Percentiles rank a stretch among this genome's conserved stretches.
Conservation (phyloP, 2,888 invertebrate genomes). For the Temnothorax ravouxi region DNA sequence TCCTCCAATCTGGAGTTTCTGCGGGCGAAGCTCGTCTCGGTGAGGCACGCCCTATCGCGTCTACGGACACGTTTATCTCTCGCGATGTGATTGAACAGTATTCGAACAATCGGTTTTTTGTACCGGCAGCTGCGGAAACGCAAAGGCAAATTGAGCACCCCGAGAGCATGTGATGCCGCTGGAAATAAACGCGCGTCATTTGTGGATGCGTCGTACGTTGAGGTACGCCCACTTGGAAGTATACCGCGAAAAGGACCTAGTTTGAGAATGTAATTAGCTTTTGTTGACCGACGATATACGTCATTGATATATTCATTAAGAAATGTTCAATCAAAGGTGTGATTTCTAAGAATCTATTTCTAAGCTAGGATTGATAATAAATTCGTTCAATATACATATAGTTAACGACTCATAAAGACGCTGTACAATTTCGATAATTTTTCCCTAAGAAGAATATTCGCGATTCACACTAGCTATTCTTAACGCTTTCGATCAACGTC, state of each 20-base stretch:
- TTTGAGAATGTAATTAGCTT: slow-evolving; percentile 3
- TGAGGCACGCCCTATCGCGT: slow-evolving; percentile 40
- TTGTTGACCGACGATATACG: not conserved
- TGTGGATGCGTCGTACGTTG: not conserved
- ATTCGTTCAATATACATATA: not conserved
- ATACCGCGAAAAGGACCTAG: not conserved
- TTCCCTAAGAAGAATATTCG: too few species aligned
- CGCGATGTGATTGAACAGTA: not conserved
- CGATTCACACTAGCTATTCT: too few species aligned
- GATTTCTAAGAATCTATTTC: not conserved
- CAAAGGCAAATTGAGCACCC: not conserved
- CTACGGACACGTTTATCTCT: not conserved
- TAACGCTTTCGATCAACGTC: not conserved
- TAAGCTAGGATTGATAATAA: not conserved
- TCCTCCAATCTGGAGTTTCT: not conserved
- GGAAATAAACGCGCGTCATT: slow-evolving; percentile 30
- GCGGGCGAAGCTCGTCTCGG: not conserved
- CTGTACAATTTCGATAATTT: not conserved
- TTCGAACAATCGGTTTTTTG: not conserved
- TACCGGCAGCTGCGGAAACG: not conserved
- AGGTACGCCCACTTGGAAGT: slow-evolving; percentile 17
- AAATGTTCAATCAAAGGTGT: not conserved
- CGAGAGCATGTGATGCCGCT: slow-evolving; percentile 3
- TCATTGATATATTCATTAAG: not conserved
- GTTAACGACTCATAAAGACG: not conserved